Evolutionary conservation across 2,797 vertebrate species (phyloP).

Genomic region (Thunnus albacares): DNA sequence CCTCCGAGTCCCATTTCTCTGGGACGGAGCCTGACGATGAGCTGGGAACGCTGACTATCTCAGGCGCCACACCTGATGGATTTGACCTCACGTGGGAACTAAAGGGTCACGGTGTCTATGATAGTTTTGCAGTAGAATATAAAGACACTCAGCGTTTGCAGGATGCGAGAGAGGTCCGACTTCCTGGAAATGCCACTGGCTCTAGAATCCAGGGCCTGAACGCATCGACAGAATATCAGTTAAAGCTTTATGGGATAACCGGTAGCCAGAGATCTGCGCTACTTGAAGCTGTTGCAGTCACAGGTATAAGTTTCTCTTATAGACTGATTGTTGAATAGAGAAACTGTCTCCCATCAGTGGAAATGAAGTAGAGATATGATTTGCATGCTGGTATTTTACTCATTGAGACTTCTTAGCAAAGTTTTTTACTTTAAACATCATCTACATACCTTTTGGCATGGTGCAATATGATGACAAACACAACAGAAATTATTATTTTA

Average conservation of each 20-base stretch:
- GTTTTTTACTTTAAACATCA: background rate
- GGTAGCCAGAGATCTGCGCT: constrained; percentile 78
- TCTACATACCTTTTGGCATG: constrained; percentile 54
- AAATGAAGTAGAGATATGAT: constrained; percentile 2
- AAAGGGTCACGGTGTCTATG: constrained; percentile 61
- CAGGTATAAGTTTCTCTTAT: constrained; percentile 81
- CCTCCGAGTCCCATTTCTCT: constrained; percentile 66
- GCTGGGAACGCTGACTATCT: constrained; percentile 70
- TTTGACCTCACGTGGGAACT: constrained; percentile 78
- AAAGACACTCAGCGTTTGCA: constrained; percentile 70
- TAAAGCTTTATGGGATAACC: constrained; percentile 81
- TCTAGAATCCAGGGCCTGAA: constrained; percentile 76
- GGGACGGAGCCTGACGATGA: constrained; percentile 69
- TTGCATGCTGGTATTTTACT: constrained; percentile 67
- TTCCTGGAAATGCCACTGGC: constrained; percentile 73
- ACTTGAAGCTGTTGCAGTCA: constrained; percentile 80
- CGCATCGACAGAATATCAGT: constrained; percentile 80
- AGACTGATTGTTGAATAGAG: constrained; percentile 37
- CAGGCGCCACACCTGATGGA: constrained; percentile 74
- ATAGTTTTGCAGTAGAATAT: constrained; percentile 77
- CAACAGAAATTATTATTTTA: constrained; percentile 25
- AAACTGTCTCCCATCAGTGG: constrained; percentile 21
- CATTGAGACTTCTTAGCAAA: background rate
- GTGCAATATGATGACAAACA: constrained; percentile 18
- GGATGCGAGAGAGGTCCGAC: constrained; percentile 70